A percentile compares a stretch with the other conserved stretches of the same genome.
phyloP scores from a whole-genome alignment of 53 echinoderm and acorn worm species.

The Echinometra lucunter region DNA sequence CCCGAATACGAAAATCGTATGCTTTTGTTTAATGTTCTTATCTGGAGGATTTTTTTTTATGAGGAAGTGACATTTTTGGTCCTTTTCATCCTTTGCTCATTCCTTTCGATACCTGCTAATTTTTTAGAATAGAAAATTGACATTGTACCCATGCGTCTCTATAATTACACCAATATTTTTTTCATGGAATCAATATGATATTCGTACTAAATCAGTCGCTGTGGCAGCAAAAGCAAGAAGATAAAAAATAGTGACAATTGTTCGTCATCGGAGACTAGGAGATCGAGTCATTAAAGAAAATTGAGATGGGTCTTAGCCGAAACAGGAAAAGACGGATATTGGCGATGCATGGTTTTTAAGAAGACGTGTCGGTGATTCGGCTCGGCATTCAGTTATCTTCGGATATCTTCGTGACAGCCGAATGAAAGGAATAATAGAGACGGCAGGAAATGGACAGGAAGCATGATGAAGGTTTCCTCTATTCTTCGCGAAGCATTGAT shows the following conservation, averaged over 20 bases:
- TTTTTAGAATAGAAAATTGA: too few relatives aligned
- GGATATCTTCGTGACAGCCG: constrained; percentile 3
- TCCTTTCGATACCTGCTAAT: too few relatives aligned
- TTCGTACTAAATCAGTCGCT: background rate
- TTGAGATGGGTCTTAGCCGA: constrained; percentile 2
- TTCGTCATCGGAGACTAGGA: background rate
- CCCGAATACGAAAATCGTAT: too few relatives aligned
- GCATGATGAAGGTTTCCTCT: background rate
- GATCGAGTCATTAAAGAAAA: constrained; percentile 2
- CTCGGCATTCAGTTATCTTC: constrained; percentile 14
- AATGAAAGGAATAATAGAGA: background rate
- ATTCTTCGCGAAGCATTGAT: background rate
- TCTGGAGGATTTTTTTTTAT: too few relatives aligned
- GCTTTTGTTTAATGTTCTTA: too few relatives aligned
- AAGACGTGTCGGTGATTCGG: background rate
- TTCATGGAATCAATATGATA: background rate
- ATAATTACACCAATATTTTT: background rate
- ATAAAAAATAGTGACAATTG: background rate
- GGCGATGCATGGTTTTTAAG: background rate
- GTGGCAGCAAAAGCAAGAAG: background rate
- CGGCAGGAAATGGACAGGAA: background rate
- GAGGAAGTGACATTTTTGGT: too few relatives aligned
- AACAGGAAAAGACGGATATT: constrained; percentile 45
- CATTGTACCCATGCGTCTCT: too few relatives aligned
- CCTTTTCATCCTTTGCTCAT: too few relatives aligned